These are phyloP conservation scores for Tachina fera DNA, from an alignment of 2,888 invertebrate genomes.

Conservation along the genomic window DNA sequence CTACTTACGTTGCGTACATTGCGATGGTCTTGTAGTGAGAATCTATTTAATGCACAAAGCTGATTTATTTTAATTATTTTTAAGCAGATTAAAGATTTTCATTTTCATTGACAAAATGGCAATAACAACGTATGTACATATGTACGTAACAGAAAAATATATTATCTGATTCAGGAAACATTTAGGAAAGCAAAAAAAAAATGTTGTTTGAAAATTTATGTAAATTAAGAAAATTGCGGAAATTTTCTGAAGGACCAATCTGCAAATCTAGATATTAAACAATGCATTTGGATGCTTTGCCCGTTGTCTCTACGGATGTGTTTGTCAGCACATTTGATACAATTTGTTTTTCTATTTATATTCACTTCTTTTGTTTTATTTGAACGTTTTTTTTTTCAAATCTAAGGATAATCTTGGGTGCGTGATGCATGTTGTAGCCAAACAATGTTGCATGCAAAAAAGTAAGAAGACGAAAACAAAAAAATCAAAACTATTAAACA, in stretches of 20 bases:
- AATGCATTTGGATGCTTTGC: background rate
- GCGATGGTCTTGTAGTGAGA: slow-evolving; percentile 10
- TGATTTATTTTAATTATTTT: slow-evolving; percentile 64
- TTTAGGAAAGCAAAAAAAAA: too few species aligned
- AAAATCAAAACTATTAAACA: background rate
- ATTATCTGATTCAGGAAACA: background rate
- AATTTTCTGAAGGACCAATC: background rate
- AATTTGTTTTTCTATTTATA: slow-evolving; percentile 26
- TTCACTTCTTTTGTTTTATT: slow-evolving; percentile 4
- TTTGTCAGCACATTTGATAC: slow-evolving; percentile 43
- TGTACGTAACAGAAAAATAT: background rate
- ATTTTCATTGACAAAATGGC: background rate
- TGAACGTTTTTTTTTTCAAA: slow-evolving; percentile 33
- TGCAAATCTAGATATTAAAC: background rate
- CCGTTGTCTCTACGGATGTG: background rate
- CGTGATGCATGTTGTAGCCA: slow-evolving; percentile 57
- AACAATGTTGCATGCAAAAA: slow-evolving; percentile 55
- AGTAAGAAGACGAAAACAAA: background rate
- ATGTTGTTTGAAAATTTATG: slow-evolving; percentile 43
- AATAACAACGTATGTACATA: background rate
- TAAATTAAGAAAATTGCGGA: slow-evolving; percentile 29
- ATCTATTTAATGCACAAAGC: slow-evolving; percentile 57
- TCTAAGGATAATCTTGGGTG: slow-evolving; percentile 69
- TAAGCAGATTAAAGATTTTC: slow-evolving; percentile 53
- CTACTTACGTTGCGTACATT: slow-evolving; percentile 31